Conservation (phyloP, 2,888 invertebrate species). For the Coelinius sp. region DNA sequence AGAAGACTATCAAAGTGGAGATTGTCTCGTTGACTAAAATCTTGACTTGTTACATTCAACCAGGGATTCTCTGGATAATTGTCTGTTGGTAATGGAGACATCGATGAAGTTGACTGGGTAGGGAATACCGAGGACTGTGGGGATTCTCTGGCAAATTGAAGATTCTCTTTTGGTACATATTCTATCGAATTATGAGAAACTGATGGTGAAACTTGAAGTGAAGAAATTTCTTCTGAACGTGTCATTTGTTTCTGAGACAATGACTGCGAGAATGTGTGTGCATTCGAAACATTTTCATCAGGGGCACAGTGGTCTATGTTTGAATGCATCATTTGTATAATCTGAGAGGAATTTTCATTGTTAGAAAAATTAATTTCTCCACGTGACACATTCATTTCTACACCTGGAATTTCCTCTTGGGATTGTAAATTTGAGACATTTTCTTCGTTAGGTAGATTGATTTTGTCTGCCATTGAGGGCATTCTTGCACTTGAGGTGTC, state of each 20-base stretch:
- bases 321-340: neutral
- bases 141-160: too few relatives aligned
- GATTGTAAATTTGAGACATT: neutral
- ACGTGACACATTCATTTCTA: neutral
- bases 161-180: neutral
- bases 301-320: neutral
- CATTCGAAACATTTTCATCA: neutral
- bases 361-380: neutral
- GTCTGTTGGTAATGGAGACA: neutral
- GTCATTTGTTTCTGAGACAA: neutral
- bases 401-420: neutral
- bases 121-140: too few relatives aligned
- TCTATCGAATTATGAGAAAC: neutral
- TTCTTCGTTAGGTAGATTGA: too few relatives aligned
- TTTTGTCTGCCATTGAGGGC: too few relatives aligned
- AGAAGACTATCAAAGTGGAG: neutral
- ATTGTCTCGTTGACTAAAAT: neutral
- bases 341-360: neutral
- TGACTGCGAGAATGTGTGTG: too few relatives aligned
- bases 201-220: neutral
- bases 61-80: slow-evolving; percentile 15
- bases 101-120: neutral
- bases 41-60: slow-evolving; percentile 1
- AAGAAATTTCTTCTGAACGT: neutral
- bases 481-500: neutral